Evolutionary conservation across 2,797 vertebrate genomes (phyloP).

Genomic region (Eptatretus atami): DNA sequence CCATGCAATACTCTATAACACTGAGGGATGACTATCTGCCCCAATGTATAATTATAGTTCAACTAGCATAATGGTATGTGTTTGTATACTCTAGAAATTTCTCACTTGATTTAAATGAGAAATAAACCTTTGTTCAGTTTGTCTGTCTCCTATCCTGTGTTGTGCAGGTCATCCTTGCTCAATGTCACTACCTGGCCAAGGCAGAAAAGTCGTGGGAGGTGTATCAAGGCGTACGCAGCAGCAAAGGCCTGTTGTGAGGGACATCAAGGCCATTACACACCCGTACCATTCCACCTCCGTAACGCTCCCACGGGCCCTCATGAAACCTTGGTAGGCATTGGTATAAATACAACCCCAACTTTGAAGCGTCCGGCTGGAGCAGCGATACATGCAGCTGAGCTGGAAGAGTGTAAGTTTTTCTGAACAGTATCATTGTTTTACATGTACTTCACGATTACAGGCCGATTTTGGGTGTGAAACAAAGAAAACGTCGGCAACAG

Average conservation of each 20-base stretch:
- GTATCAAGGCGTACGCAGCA: constrained; percentile 39
- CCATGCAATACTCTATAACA: no score
- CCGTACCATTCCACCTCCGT: constrained; percentile 62
- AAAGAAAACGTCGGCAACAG: no score
- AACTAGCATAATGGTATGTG: no score
- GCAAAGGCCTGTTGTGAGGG: constrained; percentile 52
- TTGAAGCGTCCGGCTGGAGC: constrained; percentile 30
- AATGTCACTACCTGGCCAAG: constrained; percentile 54
- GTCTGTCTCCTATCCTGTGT: background rate
- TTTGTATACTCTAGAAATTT: no score
- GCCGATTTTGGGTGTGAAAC: no score
- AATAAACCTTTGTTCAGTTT: constrained; percentile 1
- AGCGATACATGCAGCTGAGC: constrained; percentile 47
- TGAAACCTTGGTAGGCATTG: constrained; percentile 54
- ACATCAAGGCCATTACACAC: constrained; percentile 51
- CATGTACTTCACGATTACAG: no score
- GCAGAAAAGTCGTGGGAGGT: constrained; percentile 64
- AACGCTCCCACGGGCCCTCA: constrained; percentile 54
- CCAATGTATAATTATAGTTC: no score
- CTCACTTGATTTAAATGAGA: no score
- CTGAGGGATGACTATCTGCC: no score
- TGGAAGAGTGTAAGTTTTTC: constrained; percentile 40
- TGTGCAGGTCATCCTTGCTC: constrained; percentile 57
- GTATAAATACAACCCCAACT: constrained; percentile 64
- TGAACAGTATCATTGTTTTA: no score